Base-by-base conservation (phyloP, 2,113 vertebrate genomes). In the Miniopterus natalensis region DNA sequence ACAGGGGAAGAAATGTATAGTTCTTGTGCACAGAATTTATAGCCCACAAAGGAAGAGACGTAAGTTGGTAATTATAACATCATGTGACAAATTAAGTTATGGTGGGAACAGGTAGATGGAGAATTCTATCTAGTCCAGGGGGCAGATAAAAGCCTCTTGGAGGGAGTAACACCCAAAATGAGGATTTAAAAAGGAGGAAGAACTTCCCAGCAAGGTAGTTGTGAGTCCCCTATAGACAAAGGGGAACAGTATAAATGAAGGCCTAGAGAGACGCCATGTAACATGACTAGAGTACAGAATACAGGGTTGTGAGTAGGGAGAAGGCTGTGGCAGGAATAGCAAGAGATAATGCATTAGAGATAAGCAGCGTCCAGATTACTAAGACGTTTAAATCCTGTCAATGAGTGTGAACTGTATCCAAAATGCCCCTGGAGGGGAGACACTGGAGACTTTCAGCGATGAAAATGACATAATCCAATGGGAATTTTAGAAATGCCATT, bases 401-500 rank as follows among this genome's bases (percentile, higher is more conserved):
- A 1, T 36, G 84, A 57, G 36, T 53, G 27, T 90, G 66, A 95
- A 89, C 53, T 88, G 79, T 79, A 92, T 92, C 53, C 77, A 91
- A 80, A 51, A 15, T 84, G 59, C 27, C 83, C 51, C 71, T 31
- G n/a, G 29, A 88, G 77, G 40, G 79, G n/a, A 95, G 71, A 92
- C 88, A 84, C 49, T 63, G 27, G 80, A 45, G 47, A 74, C 63
- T 96, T 84, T 94, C 77, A 84, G 29, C 45, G 29, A 31, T 53
- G 51, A 80, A 88, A 65, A 91, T 77, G 45, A 88, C 47, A 45
- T 11, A 40, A 84, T 66, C 59, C 66, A n/a, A 51, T 6, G 31
- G 73, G 68, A 78, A 95, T 88, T 96, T 91, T 77, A 86, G 61
- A 94, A 83, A 84, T 90, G 83, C 65, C 70, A 87, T 66, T 59